Evolutionary conservation across 2,888 invertebrate genomes (phyloP).

Genomic region (Gasteruption jaculator): DNA sequence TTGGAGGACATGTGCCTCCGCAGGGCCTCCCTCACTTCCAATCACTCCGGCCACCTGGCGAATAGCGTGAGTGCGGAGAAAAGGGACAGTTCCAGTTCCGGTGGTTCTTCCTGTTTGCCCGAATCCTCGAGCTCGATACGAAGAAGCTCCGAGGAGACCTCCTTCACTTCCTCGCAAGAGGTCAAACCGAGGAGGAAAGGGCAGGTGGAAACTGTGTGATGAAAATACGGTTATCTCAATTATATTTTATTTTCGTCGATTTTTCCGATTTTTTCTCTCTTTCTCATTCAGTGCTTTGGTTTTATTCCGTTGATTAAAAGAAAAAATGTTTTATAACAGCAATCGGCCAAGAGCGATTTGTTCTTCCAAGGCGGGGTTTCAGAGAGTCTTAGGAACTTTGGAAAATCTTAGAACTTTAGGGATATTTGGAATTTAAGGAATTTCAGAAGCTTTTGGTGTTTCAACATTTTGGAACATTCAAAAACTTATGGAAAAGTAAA

Average conservation of each 20-base stretch:
- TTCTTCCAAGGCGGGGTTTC: no score
- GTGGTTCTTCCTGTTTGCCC: conserved; percentile 19
- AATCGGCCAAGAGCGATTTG: no score
- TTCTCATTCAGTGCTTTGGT: no score
- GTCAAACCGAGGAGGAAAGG: conserved; percentile 56
- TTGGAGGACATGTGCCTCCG: conserved; percentile 67
- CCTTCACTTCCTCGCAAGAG: conserved; percentile 65
- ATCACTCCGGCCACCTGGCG: conserved; percentile 22
- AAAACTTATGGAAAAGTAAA: no score
- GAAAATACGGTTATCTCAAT: conserved; percentile 18
- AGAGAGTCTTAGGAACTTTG: no score
- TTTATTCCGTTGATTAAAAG: no score
- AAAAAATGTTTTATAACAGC: no score
- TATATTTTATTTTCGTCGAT: neutral
- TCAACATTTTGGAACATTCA: no score
- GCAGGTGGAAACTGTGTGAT: conserved; percentile 62
- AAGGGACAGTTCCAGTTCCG: conserved; percentile 21
- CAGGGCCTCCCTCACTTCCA: conserved; percentile 40
- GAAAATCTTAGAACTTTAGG: no score
- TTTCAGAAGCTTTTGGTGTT: no score
- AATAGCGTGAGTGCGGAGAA: conserved; percentile 23
- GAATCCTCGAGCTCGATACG: conserved; percentile 25
- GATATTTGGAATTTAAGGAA: no score
- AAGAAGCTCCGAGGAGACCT: conserved; percentile 68
- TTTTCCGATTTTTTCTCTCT: no score